phyloP scores from a whole-genome alignment of 2,113 vertebrate genomes.

The Myotis yumanensis region DNA sequence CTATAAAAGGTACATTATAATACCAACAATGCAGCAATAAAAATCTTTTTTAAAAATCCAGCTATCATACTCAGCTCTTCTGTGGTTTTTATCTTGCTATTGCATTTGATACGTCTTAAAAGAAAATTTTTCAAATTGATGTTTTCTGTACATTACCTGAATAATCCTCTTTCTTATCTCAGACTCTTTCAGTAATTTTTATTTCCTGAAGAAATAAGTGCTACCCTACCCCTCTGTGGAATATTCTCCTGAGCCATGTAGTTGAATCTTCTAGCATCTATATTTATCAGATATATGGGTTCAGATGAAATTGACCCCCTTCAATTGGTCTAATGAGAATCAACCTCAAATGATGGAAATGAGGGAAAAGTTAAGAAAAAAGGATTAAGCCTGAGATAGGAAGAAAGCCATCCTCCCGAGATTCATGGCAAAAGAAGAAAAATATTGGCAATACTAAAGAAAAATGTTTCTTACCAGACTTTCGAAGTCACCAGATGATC shows the following conservation, averaged over 20 bases:
- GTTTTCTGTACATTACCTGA: not conserved
- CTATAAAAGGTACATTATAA: not conserved
- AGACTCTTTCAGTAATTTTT: not conserved
- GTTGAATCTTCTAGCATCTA: not conserved
- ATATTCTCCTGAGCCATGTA: not conserved
- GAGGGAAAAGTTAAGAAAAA: not conserved
- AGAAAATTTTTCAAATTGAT: not conserved
- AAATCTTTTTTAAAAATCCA: not conserved
- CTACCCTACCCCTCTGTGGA: not conserved
- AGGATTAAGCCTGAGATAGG: not conserved
- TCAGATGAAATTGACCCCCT: not conserved
- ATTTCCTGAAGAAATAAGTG: not conserved
- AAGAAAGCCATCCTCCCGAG: not conserved
- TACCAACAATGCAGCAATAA: not conserved
- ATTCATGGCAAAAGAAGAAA: not conserved
- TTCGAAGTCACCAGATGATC: conserved; percentile 57
- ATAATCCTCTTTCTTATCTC: not conserved
- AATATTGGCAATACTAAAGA: not conserved
- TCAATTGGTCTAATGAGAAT: not conserved
- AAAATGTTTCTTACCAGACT: conserved; percentile 53
- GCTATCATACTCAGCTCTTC: not conserved
- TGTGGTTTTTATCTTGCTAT: not conserved
- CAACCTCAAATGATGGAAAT: not conserved
- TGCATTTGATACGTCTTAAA: not conserved
- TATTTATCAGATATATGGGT: not conserved